Conservation (phyloP, 2,113 vertebrate species). For the Rutilus rutilus region DNA sequence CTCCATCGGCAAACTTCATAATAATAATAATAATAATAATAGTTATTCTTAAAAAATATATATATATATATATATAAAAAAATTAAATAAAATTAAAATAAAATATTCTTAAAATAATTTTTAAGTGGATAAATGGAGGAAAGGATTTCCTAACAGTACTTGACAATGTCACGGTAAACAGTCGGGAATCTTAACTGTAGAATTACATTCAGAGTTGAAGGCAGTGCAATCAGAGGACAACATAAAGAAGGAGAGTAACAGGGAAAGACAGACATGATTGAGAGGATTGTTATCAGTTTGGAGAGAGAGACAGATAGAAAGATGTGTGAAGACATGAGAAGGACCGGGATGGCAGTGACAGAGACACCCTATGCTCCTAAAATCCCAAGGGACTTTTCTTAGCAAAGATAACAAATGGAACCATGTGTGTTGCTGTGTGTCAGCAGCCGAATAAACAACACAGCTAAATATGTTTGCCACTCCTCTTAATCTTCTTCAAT, state of each 20-base stretch:
- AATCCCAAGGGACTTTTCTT: neutral
- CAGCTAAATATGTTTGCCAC: neutral
- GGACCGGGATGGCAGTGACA: neutral
- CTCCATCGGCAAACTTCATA: too few relatives aligned
- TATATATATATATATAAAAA: too few relatives aligned
- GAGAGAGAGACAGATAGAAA: slow-evolving; percentile 3
- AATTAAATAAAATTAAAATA: too few relatives aligned
- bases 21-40: too few relatives aligned
- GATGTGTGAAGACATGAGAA: neutral
- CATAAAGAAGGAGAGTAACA: neutral
- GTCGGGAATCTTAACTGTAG: neutral
- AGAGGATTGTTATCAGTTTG: neutral
- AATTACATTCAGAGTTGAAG: neutral
- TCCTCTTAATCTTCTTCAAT: neutral
- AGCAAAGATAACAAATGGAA: neutral
- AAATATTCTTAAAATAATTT: too few relatives aligned
- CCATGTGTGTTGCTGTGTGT: slow-evolving; percentile 1
- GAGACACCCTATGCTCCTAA: neutral
- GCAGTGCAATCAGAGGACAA: slow-evolving; percentile 1
- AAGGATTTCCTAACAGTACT: neutral
- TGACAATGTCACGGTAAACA: neutral
- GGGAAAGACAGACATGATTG: neutral
- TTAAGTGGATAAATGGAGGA: neutral
- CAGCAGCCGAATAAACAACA: neutral
- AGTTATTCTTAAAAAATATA: too few relatives aligned